These are phyloP conservation scores for Erethizon dorsatum DNA, from an alignment of 2,797 vertebrate genomes.

Conservation along the genomic window DNA sequence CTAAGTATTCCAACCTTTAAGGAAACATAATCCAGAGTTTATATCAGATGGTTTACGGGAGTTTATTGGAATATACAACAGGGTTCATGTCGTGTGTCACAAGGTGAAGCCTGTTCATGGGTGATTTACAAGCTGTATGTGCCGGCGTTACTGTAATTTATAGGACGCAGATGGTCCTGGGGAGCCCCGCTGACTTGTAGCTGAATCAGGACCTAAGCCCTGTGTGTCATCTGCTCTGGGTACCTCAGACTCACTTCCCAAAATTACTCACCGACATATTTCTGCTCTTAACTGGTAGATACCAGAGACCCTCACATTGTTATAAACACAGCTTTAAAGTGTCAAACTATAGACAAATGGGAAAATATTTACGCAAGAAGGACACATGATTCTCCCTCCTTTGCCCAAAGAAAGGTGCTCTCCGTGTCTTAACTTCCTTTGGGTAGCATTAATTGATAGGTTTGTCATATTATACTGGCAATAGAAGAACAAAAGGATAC, in stretches of 20 bases:
- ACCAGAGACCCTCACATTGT: conserved; percentile 68
- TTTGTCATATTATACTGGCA: conserved; percentile 73
- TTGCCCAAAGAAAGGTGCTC: conserved; percentile 70
- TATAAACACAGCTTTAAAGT: conserved; percentile 65
- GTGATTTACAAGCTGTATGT: conserved; percentile 92
- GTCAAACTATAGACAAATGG: conserved; percentile 5
- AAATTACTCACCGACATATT: conserved; percentile 84
- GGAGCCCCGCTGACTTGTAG: conserved; percentile 90
- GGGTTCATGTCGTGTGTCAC: conserved; percentile 91
- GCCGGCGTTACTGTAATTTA: conserved; percentile 91
- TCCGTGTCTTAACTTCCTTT: conserved; percentile 66
- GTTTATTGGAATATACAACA: conserved; percentile 93
- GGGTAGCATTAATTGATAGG: conserved; percentile 36
- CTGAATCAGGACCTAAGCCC: conserved; percentile 90
- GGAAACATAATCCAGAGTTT: conserved; percentile 91
- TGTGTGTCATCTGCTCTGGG: conserved; percentile 88
- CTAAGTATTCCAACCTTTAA: conserved; percentile 81
- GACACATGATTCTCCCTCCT: neutral
- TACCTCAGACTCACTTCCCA: conserved; percentile 88
- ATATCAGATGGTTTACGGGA: conserved; percentile 90
- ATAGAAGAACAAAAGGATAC: conserved; percentile 20
- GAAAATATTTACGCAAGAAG: conserved; percentile 28
- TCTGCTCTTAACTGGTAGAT: conserved; percentile 84
- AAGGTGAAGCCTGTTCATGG: conserved; percentile 90
- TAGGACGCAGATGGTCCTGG: conserved; percentile 91